A percentile compares a stretch with the other conserved stretches of the same genome.
Conservation (phyloP, 2,797 vertebrate species). For the Epinephelus malabaricus region DNA sequence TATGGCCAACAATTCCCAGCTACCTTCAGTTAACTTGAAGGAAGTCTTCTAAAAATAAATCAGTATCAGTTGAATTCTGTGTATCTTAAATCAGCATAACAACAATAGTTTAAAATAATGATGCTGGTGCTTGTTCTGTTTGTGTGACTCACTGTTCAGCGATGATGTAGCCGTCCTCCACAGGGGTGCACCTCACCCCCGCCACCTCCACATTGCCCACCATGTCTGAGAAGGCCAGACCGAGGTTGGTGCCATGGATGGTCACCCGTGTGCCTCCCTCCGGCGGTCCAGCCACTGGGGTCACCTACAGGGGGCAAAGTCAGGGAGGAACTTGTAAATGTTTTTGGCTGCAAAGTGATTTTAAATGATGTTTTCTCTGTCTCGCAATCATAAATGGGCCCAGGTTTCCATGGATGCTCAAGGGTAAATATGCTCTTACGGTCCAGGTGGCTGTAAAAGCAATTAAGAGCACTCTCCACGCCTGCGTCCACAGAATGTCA, state of each 20-base stretch:
- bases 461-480: constrained; percentile 57
- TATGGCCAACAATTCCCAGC: too few species aligned
- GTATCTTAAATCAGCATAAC: too few species aligned
- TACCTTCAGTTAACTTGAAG: too few species aligned
- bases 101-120: too few species aligned
- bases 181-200: constrained; percentile 91
- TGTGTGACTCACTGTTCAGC: constrained; percentile 95
- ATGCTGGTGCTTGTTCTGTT: not conserved
- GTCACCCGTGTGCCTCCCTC: constrained; percentile 97
- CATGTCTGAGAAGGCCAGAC: constrained; percentile 96
- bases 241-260: constrained; percentile 95
- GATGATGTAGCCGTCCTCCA: constrained; percentile 93
- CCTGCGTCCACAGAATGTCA: constrained; percentile 53
- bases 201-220: constrained; percentile 94
- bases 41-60: too few species aligned
- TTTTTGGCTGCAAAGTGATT: not conserved
- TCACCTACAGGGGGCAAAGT: constrained; percentile 85
- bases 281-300: constrained; percentile 94
- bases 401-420: constrained; percentile 48
- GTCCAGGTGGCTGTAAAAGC: constrained; percentile 70
- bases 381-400: constrained; percentile 18
- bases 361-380: not conserved
- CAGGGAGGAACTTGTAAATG: not conserved
- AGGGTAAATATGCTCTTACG: constrained; percentile 57
- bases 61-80: too few species aligned